Evolutionary conservation across 2,113 vertebrate genomes (phyloP), one percentile per base, ranked within the genome.

Genomic region (Trichomycterus rosablanca): DNA sequence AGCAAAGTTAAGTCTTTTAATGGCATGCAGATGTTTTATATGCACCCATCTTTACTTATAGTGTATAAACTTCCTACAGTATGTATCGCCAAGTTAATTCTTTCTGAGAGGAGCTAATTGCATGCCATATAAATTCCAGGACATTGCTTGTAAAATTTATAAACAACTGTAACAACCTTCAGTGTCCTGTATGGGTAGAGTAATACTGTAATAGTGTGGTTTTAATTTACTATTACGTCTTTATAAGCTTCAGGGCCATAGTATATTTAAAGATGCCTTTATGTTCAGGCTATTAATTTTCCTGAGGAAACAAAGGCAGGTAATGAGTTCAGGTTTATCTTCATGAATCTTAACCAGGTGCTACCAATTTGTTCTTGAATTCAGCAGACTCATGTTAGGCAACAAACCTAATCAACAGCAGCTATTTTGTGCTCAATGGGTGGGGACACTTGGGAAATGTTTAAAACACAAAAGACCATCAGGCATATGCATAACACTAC

Each of bases 301-400:
- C 58, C 11, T 59, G 53, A 52, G 60, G 59, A 43, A 72, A 64
- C 40, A 54, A 42, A n/a, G n/a, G n/a, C n/a, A n/a, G 57, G 49
- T 78, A 79, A 81, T 68, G 66, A 63, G 59, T 58, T 46, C 16
- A 48, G 55, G 78, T 83, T 73, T 74, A 59, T 76, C 71, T 68
- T n/a, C n/a, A 80, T 78, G 76, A 81, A 80, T 73, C 58, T 57
- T 66, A 66, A n/a, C 76, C 80, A 84, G 71, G 76, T 82, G 84
- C 78, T 80, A 69, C 58, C 76, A 83, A 80, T 86, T 83, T 83
- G 76, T 37, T 34, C 49, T 68, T 80, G 78, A 80, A 68, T 80
- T 76, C 72, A 71, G 64, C 45, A 76, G 74, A 71, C 75, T 32
- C 45, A 66, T 72, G 65, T 56, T 65, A 70, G 74, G 72, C 72